phyloP scores from a whole-genome alignment of 2,797 vertebrate species.

The Halcyon smyrnensis region DNA sequence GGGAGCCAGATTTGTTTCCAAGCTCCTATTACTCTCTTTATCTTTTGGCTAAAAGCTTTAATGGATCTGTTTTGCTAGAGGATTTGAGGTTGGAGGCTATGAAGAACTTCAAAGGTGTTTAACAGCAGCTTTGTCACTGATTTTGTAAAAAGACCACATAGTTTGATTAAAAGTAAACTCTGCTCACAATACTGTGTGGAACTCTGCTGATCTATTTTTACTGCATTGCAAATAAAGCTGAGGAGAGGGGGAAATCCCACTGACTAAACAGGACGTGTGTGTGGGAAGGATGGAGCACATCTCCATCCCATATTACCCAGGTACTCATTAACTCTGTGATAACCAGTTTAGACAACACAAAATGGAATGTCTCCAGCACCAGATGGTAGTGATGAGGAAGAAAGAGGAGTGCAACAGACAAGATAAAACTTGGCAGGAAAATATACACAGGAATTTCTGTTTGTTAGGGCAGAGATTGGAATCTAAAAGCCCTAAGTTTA shows the following conservation, averaged over 20 bases:
- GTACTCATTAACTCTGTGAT: constrained; percentile 63
- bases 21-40: constrained; percentile 11
- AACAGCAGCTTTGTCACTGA: not conserved
- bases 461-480: constrained; percentile 32
- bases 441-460: constrained; percentile 41
- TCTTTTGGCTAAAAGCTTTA: constrained; percentile 13
- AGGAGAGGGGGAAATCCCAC: constrained; percentile 48
- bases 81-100: constrained; percentile 38
- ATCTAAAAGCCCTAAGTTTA: constrained; percentile 21
- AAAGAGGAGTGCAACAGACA: constrained; percentile 22
- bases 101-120: constrained; percentile 42
- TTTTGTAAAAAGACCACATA: constrained; percentile 37
- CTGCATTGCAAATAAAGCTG: constrained; percentile 40
- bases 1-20: not conserved
- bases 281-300: not conserved
- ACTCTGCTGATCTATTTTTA: constrained; percentile 50
- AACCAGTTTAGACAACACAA: constrained; percentile 51
- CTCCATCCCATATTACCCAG: constrained; percentile 8
- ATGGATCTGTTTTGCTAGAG: constrained; percentile 1
- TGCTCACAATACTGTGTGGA: not conserved
- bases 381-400: constrained; percentile 51
- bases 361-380: constrained; percentile 42
- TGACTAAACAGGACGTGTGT: not conserved
- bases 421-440: constrained; percentile 63
- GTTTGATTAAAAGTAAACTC: constrained; percentile 48